Evolutionary conservation across 2,113 vertebrate species (phyloP).

Genomic region (Glareola pratincola): DNA sequence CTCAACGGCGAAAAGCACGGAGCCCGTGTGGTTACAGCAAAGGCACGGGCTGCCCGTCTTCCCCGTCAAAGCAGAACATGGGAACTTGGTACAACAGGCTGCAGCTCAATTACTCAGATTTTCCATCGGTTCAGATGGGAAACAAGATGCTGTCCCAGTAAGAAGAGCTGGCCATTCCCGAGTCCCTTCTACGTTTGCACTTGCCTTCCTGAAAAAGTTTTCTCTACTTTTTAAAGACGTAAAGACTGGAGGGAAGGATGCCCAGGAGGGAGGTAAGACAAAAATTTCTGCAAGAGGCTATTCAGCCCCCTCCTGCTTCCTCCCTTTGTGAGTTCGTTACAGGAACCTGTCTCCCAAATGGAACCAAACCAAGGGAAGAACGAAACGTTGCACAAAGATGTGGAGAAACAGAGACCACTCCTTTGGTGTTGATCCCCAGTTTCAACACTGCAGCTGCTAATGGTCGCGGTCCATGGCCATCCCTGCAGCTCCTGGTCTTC

Average conservation of each 20-base stretch:
- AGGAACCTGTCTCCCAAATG: not conserved
- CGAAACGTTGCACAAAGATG: not conserved
- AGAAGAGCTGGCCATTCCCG: not conserved
- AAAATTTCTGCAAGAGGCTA: not conserved
- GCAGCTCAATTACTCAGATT: not conserved
- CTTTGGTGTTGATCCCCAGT: not conserved
- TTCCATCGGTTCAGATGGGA: not conserved
- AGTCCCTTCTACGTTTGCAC: not conserved
- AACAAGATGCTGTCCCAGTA: not conserved
- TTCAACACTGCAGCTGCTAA: not conserved
- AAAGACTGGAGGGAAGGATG: not conserved
- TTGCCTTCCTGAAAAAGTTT: not conserved
- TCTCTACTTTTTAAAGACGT: not conserved
- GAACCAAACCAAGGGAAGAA: not conserved
- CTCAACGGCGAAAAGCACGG: not conserved
- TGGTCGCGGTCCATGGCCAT: rapidly evolving
- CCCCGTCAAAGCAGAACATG: not conserved
- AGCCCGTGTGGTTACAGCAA: not conserved
- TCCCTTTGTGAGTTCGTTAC: not conserved
- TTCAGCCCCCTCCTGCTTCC: not conserved
- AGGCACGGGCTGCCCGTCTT: not conserved
- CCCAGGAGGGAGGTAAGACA: not conserved
- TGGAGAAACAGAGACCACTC: not conserved
- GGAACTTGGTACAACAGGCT: not conserved
- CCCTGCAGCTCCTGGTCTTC: not conserved